Evolutionary conservation across 2,797 vertebrate genomes (phyloP).

Genomic region (Cossypha polioptera): DNA sequence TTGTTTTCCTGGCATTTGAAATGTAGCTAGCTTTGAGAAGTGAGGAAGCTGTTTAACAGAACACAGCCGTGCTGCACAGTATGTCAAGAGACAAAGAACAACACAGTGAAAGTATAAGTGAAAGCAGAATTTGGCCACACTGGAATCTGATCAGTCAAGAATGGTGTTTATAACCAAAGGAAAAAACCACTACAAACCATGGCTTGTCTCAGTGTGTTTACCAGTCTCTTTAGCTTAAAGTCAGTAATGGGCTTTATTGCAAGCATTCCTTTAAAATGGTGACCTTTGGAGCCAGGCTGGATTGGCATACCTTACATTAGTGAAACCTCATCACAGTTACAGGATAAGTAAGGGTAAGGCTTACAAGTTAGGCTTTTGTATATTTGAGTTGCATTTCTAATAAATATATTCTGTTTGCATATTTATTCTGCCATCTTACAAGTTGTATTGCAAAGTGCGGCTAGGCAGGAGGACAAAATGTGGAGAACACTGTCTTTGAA

Average conservation of each 20-base stretch:
- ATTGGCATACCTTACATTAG: background rate
- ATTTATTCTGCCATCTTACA: background rate
- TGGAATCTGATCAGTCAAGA: background rate
- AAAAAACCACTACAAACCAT: rapidly evolving
- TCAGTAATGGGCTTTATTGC: background rate
- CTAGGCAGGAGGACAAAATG: background rate
- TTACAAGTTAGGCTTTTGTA: background rate
- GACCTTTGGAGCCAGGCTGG: background rate
- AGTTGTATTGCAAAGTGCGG: background rate
- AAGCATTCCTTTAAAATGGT: background rate
- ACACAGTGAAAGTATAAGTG: background rate
- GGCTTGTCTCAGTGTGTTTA: background rate
- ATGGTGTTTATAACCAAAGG: background rate
- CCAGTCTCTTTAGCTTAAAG: background rate
- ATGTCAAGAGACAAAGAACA: background rate
- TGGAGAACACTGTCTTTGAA: background rate
- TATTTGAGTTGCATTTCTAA: background rate
- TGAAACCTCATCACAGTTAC: background rate
- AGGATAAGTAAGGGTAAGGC: background rate
- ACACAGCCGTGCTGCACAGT: background rate
- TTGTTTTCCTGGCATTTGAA: background rate
- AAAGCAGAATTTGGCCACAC: background rate
- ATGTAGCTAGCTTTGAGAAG: background rate
- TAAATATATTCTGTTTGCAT: background rate
- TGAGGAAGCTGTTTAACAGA: background rate